phyloP scores from a whole-genome alignment of 2,888 invertebrate genomes.

The Protodeltote pygarga region DNA sequence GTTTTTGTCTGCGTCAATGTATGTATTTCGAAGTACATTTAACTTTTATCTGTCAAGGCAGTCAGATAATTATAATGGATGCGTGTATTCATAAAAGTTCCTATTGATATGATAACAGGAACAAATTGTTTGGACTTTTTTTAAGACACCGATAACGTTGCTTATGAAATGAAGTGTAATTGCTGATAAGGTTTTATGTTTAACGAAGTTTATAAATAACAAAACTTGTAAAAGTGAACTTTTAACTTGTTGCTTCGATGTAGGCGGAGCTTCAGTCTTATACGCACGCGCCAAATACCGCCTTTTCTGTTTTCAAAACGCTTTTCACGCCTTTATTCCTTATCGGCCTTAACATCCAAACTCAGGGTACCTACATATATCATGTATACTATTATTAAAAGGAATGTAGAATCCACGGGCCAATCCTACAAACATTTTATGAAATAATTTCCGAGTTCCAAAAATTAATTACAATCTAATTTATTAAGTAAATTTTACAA shows the following conservation, averaged over 20 bases:
- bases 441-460: no score
- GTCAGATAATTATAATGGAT: constrained; percentile 21
- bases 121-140: constrained; percentile 33
- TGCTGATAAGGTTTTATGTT: constrained; percentile 22
- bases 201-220: constrained; percentile 12
- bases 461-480: no score
- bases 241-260: constrained; percentile 70
- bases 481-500: no score
- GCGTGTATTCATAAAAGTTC: constrained; percentile 35
- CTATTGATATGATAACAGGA: constrained; percentile 33
- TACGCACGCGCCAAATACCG: constrained; percentile 70
- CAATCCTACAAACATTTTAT: no score
- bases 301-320: constrained; percentile 43
- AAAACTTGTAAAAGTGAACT: constrained; percentile 12
- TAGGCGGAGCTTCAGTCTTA: constrained; percentile 69
- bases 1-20: constrained; percentile 20
- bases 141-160: constrained; percentile 35
- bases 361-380: no score
- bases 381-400: no score
- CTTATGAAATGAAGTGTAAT: constrained; percentile 15
- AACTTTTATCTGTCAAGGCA: constrained; percentile 43
- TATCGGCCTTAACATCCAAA: neutral
- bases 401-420: neutral
- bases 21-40: constrained; percentile 17
- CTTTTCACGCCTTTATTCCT: constrained; percentile 20